Percentiles rank a stretch among this genome's conserved stretches.
These are phyloP conservation scores for Nasalis larvatus DNA, from an alignment of 2,113 vertebrate species.

Conservation along the genomic window DNA sequence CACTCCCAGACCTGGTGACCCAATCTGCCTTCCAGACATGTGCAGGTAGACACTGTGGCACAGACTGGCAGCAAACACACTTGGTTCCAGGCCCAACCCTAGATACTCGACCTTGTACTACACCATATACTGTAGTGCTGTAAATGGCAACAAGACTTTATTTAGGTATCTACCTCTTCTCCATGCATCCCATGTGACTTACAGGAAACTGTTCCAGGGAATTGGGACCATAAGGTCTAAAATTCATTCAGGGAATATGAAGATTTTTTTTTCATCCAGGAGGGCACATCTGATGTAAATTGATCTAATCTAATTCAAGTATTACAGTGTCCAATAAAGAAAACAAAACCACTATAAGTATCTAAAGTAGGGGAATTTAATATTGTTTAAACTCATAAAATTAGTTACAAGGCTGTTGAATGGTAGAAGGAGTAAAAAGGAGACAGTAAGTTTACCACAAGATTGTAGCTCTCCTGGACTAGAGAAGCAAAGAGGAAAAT, in stretches of 20 bases:
- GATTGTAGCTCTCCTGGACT: not conserved
- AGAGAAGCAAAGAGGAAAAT: not conserved
- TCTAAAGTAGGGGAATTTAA: not conserved
- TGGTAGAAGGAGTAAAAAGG: not conserved
- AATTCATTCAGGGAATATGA: not conserved
- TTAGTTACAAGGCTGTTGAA: not conserved
- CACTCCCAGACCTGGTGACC: not conserved
- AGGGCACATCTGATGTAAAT: not conserved
- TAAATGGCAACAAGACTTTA: not conserved
- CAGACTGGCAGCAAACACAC: not conserved
- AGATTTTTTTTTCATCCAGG: not conserved
- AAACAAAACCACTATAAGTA: not conserved
- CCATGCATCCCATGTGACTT: not conserved
- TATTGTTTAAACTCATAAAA: not conserved
- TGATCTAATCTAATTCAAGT: not conserved
- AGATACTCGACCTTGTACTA: fast-evolving
- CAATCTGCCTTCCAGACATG: not conserved
- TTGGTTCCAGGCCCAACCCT: not conserved
- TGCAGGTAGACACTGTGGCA: not conserved
- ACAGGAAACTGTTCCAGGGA: not conserved
- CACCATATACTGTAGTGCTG: not conserved
- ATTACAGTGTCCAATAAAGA: not conserved
- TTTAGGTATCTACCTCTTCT: not conserved
- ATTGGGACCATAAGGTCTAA: not conserved
- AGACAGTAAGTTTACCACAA: not conserved